Percentiles rank a stretch among this genome's conserved stretches.
Conservation (phyloP, 2,888 invertebrate genomes). For the Leptinotarsa tumamoca region DNA sequence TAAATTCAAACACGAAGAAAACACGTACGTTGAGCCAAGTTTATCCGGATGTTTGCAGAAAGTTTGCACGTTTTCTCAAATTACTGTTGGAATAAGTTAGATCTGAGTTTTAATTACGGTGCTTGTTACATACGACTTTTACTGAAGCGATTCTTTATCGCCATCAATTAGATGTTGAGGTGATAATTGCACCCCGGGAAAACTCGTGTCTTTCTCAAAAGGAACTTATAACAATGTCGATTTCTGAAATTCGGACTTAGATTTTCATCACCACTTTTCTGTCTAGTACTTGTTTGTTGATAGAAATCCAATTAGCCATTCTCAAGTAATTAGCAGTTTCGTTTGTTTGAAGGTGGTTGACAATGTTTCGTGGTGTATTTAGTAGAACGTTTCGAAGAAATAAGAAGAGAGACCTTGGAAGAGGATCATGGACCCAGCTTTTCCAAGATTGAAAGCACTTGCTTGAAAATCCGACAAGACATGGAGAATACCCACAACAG, state of each 20-base stretch:
- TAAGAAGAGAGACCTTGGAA: too few relatives aligned
- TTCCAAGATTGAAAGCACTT: too few relatives aligned
- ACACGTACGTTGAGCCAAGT: conserved; percentile 58
- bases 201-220: neutral
- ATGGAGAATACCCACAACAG: too few relatives aligned
- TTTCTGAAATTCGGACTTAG: neutral
- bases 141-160: conserved; percentile 57
- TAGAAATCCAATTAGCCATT: too few relatives aligned
- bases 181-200: conserved; percentile 36
- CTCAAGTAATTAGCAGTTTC: too few relatives aligned
- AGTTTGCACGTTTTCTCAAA: conserved; percentile 61
- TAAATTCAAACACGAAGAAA: conserved; percentile 57
- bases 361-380: too few relatives aligned
- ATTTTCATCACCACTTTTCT: neutral
- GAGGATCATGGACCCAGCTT: too few relatives aligned
- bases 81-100: conserved; percentile 62
- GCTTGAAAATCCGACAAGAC: too few relatives aligned
- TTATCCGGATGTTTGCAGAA: conserved; percentile 62
- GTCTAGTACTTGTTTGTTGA: too few relatives aligned
- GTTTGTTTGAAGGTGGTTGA: too few relatives aligned
- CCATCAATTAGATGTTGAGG: conserved; percentile 56
- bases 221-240: conserved; percentile 19
- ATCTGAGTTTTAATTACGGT: conserved; percentile 60
- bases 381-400: too few relatives aligned
- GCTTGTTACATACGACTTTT: conserved; percentile 57